Percentiles rank a stretch among this genome's conserved stretches.
Conservation (phyloP, 2,113 vertebrate genomes). For the Columba livia region DNA sequence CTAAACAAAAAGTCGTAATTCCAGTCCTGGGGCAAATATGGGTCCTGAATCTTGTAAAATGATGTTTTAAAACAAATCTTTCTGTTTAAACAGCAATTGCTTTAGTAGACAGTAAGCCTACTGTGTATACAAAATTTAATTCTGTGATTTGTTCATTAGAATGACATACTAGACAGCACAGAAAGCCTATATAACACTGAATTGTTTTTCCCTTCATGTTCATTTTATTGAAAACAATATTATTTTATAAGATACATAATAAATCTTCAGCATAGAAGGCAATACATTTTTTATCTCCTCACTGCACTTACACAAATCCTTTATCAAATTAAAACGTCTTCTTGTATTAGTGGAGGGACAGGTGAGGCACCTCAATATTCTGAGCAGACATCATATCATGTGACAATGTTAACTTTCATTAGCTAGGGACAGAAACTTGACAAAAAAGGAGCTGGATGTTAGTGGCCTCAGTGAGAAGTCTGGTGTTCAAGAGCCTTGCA, state of each 20-base stretch:
- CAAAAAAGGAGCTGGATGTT: neutral
- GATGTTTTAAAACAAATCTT: neutral
- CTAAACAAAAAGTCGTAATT: neutral
- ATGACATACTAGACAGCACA: neutral
- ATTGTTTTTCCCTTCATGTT: neutral
- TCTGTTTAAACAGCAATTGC: neutral
- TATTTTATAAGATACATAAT: neutral
- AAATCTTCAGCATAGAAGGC: neutral
- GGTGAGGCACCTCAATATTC: neutral
- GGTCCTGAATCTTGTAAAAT: neutral
- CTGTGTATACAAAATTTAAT: neutral
- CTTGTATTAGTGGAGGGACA: neutral
- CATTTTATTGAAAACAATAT: neutral
- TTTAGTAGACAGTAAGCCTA: neutral
- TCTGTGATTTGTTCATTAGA: neutral
- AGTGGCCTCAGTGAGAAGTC: neutral
- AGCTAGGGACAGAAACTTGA: neutral
- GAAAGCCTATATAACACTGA: neutral
- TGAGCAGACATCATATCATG: neutral
- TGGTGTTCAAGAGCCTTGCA: neutral
- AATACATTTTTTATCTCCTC: neutral
- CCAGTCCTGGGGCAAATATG: fast-evolving
- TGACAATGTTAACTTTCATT: neutral
- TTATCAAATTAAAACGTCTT: neutral
- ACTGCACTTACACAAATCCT: neutral